phyloP scores from a whole-genome alignment of 2,113 vertebrate genomes.

The Eublepharis macularius region DNA sequence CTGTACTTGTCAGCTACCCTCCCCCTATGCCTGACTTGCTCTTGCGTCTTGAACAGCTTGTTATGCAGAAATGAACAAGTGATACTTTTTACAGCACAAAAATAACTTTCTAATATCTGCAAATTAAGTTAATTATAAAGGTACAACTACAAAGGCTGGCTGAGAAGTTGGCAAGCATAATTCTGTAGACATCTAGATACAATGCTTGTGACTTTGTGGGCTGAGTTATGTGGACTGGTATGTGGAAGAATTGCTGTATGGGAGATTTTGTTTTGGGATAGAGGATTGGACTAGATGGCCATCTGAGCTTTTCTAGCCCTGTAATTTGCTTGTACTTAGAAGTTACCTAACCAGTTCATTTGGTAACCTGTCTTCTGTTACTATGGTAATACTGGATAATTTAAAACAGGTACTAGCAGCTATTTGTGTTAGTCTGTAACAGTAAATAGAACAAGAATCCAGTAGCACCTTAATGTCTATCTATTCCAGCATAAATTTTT shows the following conservation, averaged over 20 bases:
- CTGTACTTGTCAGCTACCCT: background rate
- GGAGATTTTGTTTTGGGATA: background rate
- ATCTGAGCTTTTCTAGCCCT: background rate
- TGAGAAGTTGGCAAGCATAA: background rate
- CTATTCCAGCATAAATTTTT: too few species aligned
- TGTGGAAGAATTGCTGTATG: background rate
- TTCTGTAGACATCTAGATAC: background rate
- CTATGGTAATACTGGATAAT: background rate
- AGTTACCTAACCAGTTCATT: background rate
- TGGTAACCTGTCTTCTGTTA: slow-evolving; percentile 1
- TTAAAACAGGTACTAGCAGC: background rate
- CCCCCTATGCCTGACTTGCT: background rate
- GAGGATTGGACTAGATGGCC: background rate
- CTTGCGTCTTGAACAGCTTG: background rate
- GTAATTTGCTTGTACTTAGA: background rate
- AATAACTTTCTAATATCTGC: background rate
- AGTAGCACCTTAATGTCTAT: too few species aligned
- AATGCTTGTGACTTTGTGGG: background rate
- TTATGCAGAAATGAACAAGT: background rate
- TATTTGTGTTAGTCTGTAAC: too few species aligned
- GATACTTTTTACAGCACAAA: background rate
- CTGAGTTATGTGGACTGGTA: background rate
- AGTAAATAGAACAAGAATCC: too few species aligned
- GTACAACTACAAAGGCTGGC: background rate
- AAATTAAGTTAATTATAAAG: background rate